A percentile compares a stretch with the other conserved stretches of the same genome.
These are phyloP conservation scores for Myripristis murdjan DNA, from an alignment of 2,797 vertebrate genomes.

Conservation along the genomic window DNA sequence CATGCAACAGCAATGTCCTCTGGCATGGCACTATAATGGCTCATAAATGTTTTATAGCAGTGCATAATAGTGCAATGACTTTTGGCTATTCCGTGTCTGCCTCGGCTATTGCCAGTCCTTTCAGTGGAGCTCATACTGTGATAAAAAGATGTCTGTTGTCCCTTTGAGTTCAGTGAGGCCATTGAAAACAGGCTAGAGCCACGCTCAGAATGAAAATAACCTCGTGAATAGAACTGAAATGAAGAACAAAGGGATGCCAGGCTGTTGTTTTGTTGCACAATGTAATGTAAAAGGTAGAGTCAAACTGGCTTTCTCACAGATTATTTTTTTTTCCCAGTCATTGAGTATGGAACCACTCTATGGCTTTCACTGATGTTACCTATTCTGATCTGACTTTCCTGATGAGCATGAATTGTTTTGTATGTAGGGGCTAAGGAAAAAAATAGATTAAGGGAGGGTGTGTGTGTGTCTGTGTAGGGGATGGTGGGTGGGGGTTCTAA, in stretches of 20 bases:
- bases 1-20: slow-evolving; percentile 54
- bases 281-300: not conserved
- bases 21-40: slow-evolving; percentile 67
- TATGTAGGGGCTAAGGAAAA: slow-evolving; percentile 38
- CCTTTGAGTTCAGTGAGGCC: slow-evolving; percentile 28
- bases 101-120: slow-evolving; percentile 41
- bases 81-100: slow-evolving; percentile 73
- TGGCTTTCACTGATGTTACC: slow-evolving; percentile 8
- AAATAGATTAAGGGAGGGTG: slow-evolving; percentile 30
- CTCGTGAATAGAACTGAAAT: not conserved
- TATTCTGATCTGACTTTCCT: slow-evolving; percentile 1
- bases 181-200: slow-evolving; percentile 13
- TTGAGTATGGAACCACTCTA: not conserved
- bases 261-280: not conserved
- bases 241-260: not conserved
- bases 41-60: slow-evolving; percentile 82
- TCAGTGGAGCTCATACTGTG: slow-evolving; percentile 48
- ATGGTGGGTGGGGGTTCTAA: slow-evolving; percentile 40
- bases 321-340: not conserved
- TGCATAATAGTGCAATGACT: slow-evolving; percentile 76
- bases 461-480: slow-evolving; percentile 13
- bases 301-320: slow-evolving; percentile 1
- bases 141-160: slow-evolving; percentile 41
- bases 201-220: slow-evolving; percentile 17
- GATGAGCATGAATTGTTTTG: slow-evolving; percentile 51